These are phyloP conservation scores for Sapajus apella DNA, from an alignment of 2,113 vertebrate species.

Conservation along the genomic window DNA sequence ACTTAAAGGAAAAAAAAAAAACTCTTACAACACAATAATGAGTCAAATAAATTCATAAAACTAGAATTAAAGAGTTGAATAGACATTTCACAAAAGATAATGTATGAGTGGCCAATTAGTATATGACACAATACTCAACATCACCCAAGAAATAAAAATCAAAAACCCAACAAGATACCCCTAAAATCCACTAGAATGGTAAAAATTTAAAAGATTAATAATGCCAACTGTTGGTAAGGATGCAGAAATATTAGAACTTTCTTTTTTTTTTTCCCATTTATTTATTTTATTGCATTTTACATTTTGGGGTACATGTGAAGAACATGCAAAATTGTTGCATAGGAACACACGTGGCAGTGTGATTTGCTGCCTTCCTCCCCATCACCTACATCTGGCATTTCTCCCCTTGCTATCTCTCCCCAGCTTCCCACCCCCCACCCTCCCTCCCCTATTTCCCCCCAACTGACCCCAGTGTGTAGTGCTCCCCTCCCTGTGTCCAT, in stretches of 20 bases:
- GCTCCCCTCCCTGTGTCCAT: no score
- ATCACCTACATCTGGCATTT: no score
- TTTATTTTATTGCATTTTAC: no score
- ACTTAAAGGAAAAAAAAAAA: neutral
- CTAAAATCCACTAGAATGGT: neutral
- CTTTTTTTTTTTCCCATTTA: no score
- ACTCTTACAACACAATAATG: neutral
- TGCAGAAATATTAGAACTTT: neutral
- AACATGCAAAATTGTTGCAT: no score
- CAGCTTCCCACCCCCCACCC: no score
- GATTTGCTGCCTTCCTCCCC: no score
- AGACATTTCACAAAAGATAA: neutral
- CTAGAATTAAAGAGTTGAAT: neutral
- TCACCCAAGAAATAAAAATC: neutral
- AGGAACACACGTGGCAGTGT: no score
- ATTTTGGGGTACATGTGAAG: no score
- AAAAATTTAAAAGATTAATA: conserved; percentile 24
- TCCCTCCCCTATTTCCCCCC: no score
- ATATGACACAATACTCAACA: neutral
- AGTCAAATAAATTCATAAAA: neutral
- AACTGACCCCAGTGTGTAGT: no score
- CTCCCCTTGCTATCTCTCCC: no score
- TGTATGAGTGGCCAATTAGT: neutral
- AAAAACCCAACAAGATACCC: neutral
- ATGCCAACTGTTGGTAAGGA: neutral